Evolutionary conservation across 2,113 vertebrate species (phyloP), one percentile per base, ranked within the genome.

Genomic region (Crotophaga sulcirostris): DNA sequence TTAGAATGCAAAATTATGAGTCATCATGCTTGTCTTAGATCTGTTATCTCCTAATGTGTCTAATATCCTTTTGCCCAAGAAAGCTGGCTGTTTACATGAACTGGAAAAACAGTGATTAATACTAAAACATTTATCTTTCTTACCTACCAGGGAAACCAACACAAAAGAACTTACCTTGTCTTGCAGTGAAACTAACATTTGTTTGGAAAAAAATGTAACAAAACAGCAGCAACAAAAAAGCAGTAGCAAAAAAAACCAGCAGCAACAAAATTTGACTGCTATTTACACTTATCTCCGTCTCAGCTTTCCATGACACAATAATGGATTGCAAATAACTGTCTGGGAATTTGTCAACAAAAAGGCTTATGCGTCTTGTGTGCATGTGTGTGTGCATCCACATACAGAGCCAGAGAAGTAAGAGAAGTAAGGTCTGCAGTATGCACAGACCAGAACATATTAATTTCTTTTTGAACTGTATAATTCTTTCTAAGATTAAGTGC

Each of bases 301-400:
- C 52, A 89, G 19, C 8, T 40, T 29, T 60, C 33, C 10, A 21
- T 9, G 8, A 16, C 33, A 56, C 20, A 45, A 44, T 13, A 8
- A 40, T 42, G 9, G 11, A 3, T 44, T 24, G 29, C 59, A 52
- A 73, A 58, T 16, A 73, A 62, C 7, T 5, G 42, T 23, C 60
- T 49, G 28, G 33, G 9, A 81, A 55, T 24, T 6, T 5, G 3
- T 5, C 11, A 62, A 56, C 33, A 21, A 5, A 56, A 75, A 42
- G 28, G 34, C n/a, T 38, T 1, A 17, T 25, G 4, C n/a, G 6
- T 5, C 6, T 6, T n/a, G 44, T 25, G 7, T 23, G 15, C 4
- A 6, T 14, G 26, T 5, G 24, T 20, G 26, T 15, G 5, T 38
- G 16, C 10, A 19, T 33, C 33, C 47, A 51, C 9, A 40, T 1